phyloP scores from a whole-genome alignment of 2,113 vertebrate genomes.

The Apus apus region DNA sequence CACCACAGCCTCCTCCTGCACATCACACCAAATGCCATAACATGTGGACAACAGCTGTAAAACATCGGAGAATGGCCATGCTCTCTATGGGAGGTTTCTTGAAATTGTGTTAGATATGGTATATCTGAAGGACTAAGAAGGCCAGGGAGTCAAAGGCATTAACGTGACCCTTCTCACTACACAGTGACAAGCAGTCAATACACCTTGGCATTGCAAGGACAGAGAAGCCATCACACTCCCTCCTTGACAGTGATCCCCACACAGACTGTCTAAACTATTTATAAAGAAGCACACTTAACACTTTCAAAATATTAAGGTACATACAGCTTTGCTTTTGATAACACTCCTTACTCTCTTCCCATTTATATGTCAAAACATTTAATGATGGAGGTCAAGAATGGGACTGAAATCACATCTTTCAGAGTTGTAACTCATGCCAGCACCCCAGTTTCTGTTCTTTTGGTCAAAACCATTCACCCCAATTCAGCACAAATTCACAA shows the following conservation, averaged over 20 bases:
- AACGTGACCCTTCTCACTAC: not conserved
- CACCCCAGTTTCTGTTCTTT: not conserved
- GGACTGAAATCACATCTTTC: not conserved
- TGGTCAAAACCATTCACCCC: not conserved
- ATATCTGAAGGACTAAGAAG: not conserved
- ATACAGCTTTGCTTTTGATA: not conserved
- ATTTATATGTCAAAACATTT: not conserved
- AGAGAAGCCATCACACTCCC: not conserved
- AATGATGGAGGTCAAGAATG: not conserved
- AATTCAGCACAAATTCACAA: not conserved
- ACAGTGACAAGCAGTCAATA: not conserved
- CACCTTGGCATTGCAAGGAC: not conserved
- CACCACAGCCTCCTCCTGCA: not conserved
- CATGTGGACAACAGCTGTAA: not conserved
- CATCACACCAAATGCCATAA: not conserved
- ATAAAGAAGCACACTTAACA: not conserved
- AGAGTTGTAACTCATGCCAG: not conserved
- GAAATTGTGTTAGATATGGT: not conserved
- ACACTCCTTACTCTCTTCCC: not conserved
- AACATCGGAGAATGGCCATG: not conserved
- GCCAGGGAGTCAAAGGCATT: not conserved
- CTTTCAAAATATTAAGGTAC: not conserved
- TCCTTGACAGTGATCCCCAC: rapidly evolving
- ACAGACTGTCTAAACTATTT: not conserved
- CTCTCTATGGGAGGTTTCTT: not conserved